Evolutionary conservation across 2,113 vertebrate genomes (phyloP), one percentile per base, ranked within the genome.

Genomic region (Antechinus flavipes): DNA sequence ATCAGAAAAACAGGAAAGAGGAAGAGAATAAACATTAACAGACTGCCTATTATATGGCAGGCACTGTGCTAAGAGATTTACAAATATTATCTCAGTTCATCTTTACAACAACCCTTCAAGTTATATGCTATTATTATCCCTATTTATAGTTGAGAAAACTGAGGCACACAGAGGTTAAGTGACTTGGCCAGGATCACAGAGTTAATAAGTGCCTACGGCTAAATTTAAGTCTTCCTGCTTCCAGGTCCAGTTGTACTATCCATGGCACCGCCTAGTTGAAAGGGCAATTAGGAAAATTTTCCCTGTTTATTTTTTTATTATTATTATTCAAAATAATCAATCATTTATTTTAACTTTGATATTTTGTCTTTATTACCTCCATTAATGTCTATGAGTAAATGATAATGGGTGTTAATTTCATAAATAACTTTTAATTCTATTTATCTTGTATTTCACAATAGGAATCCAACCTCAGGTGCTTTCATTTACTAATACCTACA

Each of bases 341-440:
- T 95, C 50, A 76, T 94, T 93, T 76, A 0, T 2, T 84, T 30
- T 89, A 89, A 50, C 55, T 23, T 26, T 90, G 68, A 24, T 50
- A 68, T 96, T 96, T 90, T 94, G 54, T 89, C 12, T 89, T 96
- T 93, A 35, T 61, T 42, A 91, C 96, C 91, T 93, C 95, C 10
- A 35, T 93, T 93, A 96, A 90, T 91, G 27, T 55, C 95, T 14
- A 0, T 90, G 91, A 91, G n/a, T 91, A 93, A 91, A 68, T 49
- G 47, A 76, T 16, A 12, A 0, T 4, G 92, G 50, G 49, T 27
- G 11, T 93, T 96, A 35, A 53, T 95, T 94, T 96, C 91, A 22
- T 76, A 27, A 90, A 4, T 55, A 58, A 35, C 24, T 93, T 91
- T 92, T 26, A 42, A 7, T 90, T 90, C 47, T 12, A 0, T 7